Base-by-base conservation (phyloP, 2,888 invertebrate genomes). In the Hipparchia semele region DNA sequence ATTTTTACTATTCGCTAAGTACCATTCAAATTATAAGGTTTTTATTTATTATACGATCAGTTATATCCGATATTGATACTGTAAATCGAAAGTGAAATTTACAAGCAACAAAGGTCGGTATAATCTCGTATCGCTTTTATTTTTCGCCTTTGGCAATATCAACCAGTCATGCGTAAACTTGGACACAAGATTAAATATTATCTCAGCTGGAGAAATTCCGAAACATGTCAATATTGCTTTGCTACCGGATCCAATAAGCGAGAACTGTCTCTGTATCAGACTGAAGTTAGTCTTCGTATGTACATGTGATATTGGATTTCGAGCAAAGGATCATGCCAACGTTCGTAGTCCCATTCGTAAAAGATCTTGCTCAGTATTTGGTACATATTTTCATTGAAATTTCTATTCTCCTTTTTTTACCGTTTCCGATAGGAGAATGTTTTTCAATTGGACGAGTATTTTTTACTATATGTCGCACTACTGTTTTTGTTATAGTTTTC, bases 151-250 rank as follows among this genome's bases (percentile, higher is more conserved):
- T 67, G 70, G 39, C 56, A 59, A 54, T 67, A 70, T 72, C 51
- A 65, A 59, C 61, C 71, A 69, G 66, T 62, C 67, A 73, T 75
- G 74, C 74, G 62, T 80, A 77, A 77, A 78, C 64, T 70, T 61
- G 68, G 67, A 75, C 70, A 75, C 74, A 68, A 74, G 68, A 72
- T 72, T 72, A 72, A 69, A 65, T 75, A 66, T 71, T 74, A 71
- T 71, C 68, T 71, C 67, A 65, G 68, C 70, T 70, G 49, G 65
- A 74, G 74, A 72, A 72, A 75, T 70, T 72, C 58, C 70, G 74
- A 72, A 76, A 72, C 66, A 62, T 74, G 72, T 72, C 74, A 76
- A 76, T 76, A 72, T 74, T 71, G 70, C 70, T 70, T 68, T 60
- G 66, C 49, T 72, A 68, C 65, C 65, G 70, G 59, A 74, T 74